A percentile compares a stretch with the other conserved stretches of the same genome.
These are phyloP conservation scores for Sminthurinus aureus DNA, from an alignment of 2,888 invertebrate species.

Conservation along the genomic window DNA sequence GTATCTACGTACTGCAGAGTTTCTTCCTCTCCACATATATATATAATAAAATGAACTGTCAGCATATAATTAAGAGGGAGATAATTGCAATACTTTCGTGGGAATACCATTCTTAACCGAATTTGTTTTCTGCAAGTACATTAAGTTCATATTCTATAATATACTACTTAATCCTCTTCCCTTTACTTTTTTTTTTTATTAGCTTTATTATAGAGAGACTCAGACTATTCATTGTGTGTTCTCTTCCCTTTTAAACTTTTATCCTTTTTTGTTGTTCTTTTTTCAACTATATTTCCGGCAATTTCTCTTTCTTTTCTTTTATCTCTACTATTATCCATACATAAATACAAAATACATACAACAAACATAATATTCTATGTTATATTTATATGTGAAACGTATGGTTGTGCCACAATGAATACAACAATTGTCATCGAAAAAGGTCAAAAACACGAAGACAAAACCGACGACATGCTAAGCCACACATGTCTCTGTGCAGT, in stretches of 20 bases:
- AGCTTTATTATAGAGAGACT: neutral
- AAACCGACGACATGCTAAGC: too few relatives aligned
- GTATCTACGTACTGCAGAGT: too few relatives aligned
- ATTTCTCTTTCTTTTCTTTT: conserved; percentile 35
- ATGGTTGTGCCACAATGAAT: neutral
- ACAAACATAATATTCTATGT: too few relatives aligned
- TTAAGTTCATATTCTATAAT: neutral
- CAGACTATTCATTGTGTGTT: neutral
- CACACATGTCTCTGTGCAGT: too few relatives aligned
- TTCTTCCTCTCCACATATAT: too few relatives aligned
- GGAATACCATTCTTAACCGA: conserved; percentile 18
- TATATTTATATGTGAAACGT: too few relatives aligned
- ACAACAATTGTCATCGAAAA: conserved; percentile 32
- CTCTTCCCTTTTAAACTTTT: neutral
- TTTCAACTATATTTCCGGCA: conserved; percentile 38
- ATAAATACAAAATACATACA: neutral
- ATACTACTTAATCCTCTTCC: neutral
- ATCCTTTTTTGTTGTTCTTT: conserved; percentile 15
- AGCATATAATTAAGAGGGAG: conserved; percentile 5
- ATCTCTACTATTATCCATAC: neutral
- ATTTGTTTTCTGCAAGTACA: conserved; percentile 9
- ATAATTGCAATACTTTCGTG: conserved; percentile 20
- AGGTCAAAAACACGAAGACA: conserved; percentile 31
- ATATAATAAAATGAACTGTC: too few relatives aligned
- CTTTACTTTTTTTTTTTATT: conserved; percentile 11